A percentile compares a stretch with the other conserved stretches of the same genome.
Evolutionary conservation across 2,797 vertebrate species (phyloP).

Genomic region (Enteromius radiatus): DNA sequence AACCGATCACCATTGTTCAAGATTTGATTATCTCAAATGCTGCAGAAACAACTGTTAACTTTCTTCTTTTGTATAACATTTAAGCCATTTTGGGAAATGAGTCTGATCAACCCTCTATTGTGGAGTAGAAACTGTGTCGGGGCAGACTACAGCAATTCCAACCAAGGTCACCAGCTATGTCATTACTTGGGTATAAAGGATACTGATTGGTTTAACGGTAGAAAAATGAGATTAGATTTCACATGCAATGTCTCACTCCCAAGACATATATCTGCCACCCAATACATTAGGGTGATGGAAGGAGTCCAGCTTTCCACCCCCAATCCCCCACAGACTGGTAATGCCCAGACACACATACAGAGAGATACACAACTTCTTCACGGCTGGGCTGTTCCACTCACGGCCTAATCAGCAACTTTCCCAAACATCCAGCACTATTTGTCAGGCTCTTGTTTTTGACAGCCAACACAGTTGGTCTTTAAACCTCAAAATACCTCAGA

Average conservation of each 20-base stretch:
- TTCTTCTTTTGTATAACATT: too few relatives aligned
- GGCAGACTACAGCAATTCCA: too few relatives aligned
- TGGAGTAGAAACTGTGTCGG: too few relatives aligned
- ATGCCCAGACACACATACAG: not conserved
- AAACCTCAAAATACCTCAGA: not conserved
- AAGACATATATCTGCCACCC: not conserved
- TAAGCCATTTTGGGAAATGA: too few relatives aligned
- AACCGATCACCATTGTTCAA: too few relatives aligned
- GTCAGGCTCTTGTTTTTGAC: not conserved
- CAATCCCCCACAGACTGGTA: not conserved
- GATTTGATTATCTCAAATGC: too few relatives aligned
- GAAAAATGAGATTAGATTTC: not conserved
- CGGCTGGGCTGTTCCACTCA: too few relatives aligned
- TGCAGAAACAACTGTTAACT: too few relatives aligned
- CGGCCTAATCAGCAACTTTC: not conserved
- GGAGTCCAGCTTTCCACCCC: not conserved
- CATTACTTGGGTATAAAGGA: too few relatives aligned
- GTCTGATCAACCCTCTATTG: too few relatives aligned
- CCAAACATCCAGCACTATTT: not conserved
- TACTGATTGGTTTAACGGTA: not conserved
- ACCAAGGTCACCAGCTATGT: too few relatives aligned
- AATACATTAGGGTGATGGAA: not conserved
- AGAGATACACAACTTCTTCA: not conserved
- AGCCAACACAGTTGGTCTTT: not conserved
- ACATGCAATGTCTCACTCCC: not conserved